These are phyloP conservation scores for Nibea coibor DNA, from an alignment of 2,113 vertebrate species.

Conservation along the genomic window DNA sequence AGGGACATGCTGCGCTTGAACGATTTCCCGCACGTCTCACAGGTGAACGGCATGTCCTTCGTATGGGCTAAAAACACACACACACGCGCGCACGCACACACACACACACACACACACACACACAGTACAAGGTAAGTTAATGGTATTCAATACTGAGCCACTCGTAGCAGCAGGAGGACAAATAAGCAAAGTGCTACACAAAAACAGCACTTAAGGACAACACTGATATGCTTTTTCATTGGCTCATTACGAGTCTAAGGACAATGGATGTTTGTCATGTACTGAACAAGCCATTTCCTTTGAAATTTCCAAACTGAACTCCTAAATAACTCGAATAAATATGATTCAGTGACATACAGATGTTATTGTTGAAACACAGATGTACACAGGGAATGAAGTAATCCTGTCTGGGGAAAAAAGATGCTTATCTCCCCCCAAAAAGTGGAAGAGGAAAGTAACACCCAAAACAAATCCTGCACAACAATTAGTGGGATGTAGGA, in stretches of 20 bases:
- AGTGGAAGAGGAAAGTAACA: conserved; percentile 61
- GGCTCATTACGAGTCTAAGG: conserved; percentile 11
- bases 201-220: conserved; percentile 22
- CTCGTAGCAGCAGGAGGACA: conserved; percentile 17
- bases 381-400: conserved; percentile 4
- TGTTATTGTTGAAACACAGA: neutral
- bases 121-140: conserved; percentile 20
- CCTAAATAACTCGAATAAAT: conserved; percentile 30
- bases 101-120: conserved; percentile 21
- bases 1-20: conserved; percentile 99
- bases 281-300: conserved; percentile 47
- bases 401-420: conserved; percentile 27
- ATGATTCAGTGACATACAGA: neutral
- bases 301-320: conserved; percentile 31
- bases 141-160: conserved; percentile 13
- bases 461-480: conserved; percentile 57
- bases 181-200: conserved; percentile 5
- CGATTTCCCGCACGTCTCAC: conserved; percentile 97
- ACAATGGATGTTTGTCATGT: conserved; percentile 31
- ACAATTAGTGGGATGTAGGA: conserved; percentile 45
- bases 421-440: conserved; percentile 58
- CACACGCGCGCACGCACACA: neutral
- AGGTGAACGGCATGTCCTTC: conserved; percentile 99
- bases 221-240: conserved; percentile 11
- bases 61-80: conserved; percentile 88